Evolutionary conservation across 2,113 vertebrate species (phyloP).

Genomic region (Grammomys dolichurus): DNA sequence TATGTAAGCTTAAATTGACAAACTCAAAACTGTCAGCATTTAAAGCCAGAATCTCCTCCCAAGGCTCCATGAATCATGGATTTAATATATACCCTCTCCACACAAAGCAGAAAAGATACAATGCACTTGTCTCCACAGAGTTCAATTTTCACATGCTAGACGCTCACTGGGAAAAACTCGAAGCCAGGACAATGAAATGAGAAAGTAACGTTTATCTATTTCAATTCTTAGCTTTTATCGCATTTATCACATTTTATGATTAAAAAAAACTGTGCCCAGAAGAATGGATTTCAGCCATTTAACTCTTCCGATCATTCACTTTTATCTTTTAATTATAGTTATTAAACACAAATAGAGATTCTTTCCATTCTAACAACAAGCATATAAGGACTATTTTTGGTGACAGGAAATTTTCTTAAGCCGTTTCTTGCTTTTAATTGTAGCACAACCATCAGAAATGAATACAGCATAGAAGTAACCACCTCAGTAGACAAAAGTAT

Average conservation of each 20-base stretch:
- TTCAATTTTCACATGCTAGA: neutral
- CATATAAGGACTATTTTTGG: neutral
- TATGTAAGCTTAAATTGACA: neutral
- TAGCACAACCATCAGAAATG: neutral
- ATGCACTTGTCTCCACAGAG: neutral
- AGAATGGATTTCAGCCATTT: slow-evolving; percentile 33
- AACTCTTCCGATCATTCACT: neutral
- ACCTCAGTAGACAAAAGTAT: neutral
- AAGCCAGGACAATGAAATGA: neutral
- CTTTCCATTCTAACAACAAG: neutral
- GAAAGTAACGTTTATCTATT: neutral
- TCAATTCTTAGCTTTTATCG: neutral
- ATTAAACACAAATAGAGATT: neutral
- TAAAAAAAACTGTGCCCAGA: slow-evolving; percentile 13
- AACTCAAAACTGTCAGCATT: neutral
- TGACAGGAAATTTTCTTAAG: neutral
- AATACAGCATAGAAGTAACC: neutral
- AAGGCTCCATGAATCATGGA: neutral
- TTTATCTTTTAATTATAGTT: slow-evolving; percentile 40
- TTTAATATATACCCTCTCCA: neutral
- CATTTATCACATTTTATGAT: slow-evolving; percentile 13
- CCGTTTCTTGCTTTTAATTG: neutral
- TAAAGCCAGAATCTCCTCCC: neutral
- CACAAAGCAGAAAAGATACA: neutral
- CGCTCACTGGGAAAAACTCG: neutral